These are phyloP conservation scores for Pituophis catenifer DNA, from an alignment of 2,113 vertebrate species.

Conservation along the genomic window DNA sequence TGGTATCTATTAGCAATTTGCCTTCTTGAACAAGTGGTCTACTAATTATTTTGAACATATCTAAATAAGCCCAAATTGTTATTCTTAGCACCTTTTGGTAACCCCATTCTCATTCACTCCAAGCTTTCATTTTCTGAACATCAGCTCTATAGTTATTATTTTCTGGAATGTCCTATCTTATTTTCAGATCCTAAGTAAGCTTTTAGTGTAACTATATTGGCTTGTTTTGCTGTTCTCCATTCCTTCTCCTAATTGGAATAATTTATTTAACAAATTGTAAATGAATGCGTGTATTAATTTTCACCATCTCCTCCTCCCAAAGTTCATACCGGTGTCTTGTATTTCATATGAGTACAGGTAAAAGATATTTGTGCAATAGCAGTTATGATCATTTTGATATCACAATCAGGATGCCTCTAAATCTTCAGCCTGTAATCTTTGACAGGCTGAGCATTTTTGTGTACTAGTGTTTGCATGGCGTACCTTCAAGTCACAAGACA, in stretches of 20 bases:
- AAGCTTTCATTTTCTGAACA: background rate
- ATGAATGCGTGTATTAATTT: background rate
- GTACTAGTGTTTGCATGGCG: background rate
- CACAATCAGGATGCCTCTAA: background rate
- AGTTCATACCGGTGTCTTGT: background rate
- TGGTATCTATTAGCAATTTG: background rate
- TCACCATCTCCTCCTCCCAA: background rate
- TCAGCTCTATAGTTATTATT: background rate
- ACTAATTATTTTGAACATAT: background rate
- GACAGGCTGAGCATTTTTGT: background rate
- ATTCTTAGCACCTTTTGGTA: background rate
- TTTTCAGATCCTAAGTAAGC: background rate
- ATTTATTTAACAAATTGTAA: background rate
- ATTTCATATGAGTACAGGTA: background rate
- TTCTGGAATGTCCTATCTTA: background rate
- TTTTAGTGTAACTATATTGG: background rate
- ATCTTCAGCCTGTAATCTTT: background rate
- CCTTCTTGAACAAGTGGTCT: background rate
- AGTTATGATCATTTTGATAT: background rate
- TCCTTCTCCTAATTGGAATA: background rate
- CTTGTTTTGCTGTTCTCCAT: background rate
- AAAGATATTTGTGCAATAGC: background rate
- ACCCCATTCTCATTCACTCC: background rate
- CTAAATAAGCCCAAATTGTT: background rate
- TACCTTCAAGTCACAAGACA: background rate